These are phyloP conservation scores for Eudemis profundana DNA, from an alignment of 2,888 invertebrate species.

Conservation along the genomic window DNA sequence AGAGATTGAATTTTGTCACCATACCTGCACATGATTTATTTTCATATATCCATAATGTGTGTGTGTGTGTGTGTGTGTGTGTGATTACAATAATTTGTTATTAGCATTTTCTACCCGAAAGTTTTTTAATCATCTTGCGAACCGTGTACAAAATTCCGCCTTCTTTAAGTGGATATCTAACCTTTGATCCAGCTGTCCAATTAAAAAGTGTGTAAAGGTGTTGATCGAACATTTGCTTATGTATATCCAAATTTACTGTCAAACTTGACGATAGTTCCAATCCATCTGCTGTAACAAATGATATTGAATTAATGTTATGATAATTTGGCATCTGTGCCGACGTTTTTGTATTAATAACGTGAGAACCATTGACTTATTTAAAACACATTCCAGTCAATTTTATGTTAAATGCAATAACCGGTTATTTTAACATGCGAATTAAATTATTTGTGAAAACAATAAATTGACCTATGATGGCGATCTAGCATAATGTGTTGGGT, in stretches of 20 bases:
- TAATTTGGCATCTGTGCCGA: slow-evolving; percentile 18
- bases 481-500: slow-evolving; percentile 26
- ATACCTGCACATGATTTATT: too few relatives aligned
- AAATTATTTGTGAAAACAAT: slow-evolving; percentile 32
- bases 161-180: too few relatives aligned
- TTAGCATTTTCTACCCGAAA: too few relatives aligned
- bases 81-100: too few relatives aligned
- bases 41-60: too few relatives aligned
- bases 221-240: too few relatives aligned
- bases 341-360: slow-evolving; percentile 6
- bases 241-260: background rate
- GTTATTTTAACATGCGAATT: slow-evolving; percentile 8
- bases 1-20: too few relatives aligned
- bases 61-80: too few relatives aligned
- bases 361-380: slow-evolving; percentile 6
- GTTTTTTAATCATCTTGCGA: too few relatives aligned
- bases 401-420: slow-evolving; percentile 20
- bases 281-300: slow-evolving; percentile 6
- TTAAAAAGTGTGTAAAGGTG: too few relatives aligned
- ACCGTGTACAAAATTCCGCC: too few relatives aligned
- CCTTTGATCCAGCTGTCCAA: too few relatives aligned
- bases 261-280: background rate
- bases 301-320: slow-evolving; percentile 19
- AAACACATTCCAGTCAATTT: background rate
- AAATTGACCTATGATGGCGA: slow-evolving; percentile 20